These are phyloP conservation scores for Matsumurasca onukii DNA, from an alignment of 1,140 invertebrate species.

Conservation along the genomic window DNA sequence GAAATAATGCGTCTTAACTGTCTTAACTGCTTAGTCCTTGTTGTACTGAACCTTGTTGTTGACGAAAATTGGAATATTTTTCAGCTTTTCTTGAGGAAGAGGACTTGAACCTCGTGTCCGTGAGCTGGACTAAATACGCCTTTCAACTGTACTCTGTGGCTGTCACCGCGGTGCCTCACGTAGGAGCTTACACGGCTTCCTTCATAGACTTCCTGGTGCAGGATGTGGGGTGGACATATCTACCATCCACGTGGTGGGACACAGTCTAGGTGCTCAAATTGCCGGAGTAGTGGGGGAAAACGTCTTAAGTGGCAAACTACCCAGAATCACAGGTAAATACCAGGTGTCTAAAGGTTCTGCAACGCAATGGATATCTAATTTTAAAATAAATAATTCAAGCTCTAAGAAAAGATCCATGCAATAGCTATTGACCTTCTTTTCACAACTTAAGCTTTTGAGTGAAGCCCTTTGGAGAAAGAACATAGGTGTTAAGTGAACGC, in stretches of 20 bases:
- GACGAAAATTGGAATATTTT: too few species aligned
- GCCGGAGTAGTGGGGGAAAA: slow-evolving; percentile 57
- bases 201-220: slow-evolving; percentile 59
- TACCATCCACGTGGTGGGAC: slow-evolving; percentile 58
- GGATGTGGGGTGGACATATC: slow-evolving; percentile 47
- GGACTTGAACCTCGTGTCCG: slow-evolving; percentile 56
- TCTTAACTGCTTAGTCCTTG: too few species aligned
- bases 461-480: too few species aligned
- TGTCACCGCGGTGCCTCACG: slow-evolving; percentile 57
- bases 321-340: slow-evolving; percentile 34
- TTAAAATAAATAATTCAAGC: too few species aligned
- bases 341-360: too few species aligned
- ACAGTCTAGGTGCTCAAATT: slow-evolving; percentile 68
- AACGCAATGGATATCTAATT: too few species aligned
- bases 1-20: too few species aligned
- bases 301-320: not conserved
- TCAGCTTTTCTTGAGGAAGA: slow-evolving; percentile 43
- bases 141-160: slow-evolving; percentile 49
- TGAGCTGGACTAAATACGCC: slow-evolving; percentile 54
- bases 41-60: too few species aligned
- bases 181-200: slow-evolving; percentile 59
- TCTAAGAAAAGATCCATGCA: too few species aligned
- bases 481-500: too few species aligned
- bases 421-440: too few species aligned
- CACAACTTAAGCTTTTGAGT: too few species aligned